Evolutionary conservation across 2,888 invertebrate species (phyloP).

Genomic region (Dicyrtomina minuta): DNA sequence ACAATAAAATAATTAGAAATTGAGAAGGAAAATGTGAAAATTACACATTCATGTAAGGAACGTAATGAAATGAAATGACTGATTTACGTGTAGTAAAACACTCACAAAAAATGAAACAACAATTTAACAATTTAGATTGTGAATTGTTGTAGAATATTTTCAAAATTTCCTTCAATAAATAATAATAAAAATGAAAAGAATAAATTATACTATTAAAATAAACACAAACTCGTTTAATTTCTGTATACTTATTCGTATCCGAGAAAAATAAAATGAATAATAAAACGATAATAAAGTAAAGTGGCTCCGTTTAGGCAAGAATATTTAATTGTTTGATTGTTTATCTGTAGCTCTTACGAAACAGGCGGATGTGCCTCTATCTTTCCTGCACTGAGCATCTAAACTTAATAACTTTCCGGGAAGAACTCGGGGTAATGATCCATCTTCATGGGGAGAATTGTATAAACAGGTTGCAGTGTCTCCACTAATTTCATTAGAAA

Average conservation of each 20-base stretch:
- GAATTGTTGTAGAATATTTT: no score
- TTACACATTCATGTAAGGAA: no score
- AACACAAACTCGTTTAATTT: not conserved
- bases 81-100: no score
- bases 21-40: no score
- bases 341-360: constrained; percentile 63
- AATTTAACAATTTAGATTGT: no score
- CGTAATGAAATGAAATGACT: no score
- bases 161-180: no score
- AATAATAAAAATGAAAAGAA: no score
- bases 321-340: constrained; percentile 2
- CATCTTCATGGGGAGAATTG: constrained; percentile 91
- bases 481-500: constrained; percentile 64
- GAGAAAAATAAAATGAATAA: no score
- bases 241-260: no score
- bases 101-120: no score
- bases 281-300: not conserved
- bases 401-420: constrained; percentile 85
- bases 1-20: no score
- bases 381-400: constrained; percentile 89
- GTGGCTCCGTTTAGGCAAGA: not conserved
- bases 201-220: not conserved
- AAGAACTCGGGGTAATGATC: constrained; percentile 80
- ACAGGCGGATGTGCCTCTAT: constrained; percentile 84
- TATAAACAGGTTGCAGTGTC: constrained; percentile 91